Base-by-base conservation (phyloP, 35 echinoderm and acorn worm genomes). In the Ptychodera flava region DNA sequence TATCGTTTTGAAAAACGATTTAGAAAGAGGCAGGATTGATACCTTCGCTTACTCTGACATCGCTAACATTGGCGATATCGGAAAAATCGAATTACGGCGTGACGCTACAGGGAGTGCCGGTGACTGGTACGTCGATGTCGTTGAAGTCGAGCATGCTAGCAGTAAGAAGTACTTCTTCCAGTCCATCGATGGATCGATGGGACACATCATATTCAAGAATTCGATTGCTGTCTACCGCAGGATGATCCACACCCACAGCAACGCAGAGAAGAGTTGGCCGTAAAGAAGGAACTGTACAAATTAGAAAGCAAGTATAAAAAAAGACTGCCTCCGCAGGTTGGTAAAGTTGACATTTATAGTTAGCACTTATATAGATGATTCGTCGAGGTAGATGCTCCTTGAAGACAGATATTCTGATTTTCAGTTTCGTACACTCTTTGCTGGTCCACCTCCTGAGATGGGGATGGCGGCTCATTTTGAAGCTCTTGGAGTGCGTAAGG, bases 121-220 rank as follows among this genome's bases (percentile, higher is more conserved):
- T 78, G 79, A 88, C 29, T 94, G 93, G 90, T 95, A 84, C 80
- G 83, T 91, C 30, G 93, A 95, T 28, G 82, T 83, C 78, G 84
- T 95, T 38, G 89, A 89, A 28, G 76, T 95, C 16, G 16, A 38
- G 29, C 64, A 80, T 28, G 30, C 6, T 35, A 53, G 38, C 30
- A 81, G 27, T 30, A 81, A 89, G 34, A 87, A 86, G 0, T 36
- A 28, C 29, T 84, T 31, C 89, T 92, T 80, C 93, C 93, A 28
- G 52, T 94, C 35, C 85, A 94, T 76, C 38, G 89, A 45, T 94
- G 93, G 93, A 91, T 94, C 0, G 93, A 88, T 36, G 91, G 84
- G 16, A 86, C 84, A 31, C 89, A 83, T 34, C 79, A 83, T 29
- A 64, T 96, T 16, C 85, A 87, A 32, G 76, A 84, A 36, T 84